These are phyloP conservation scores for Pycnonotus jocosus DNA, from an alignment of 2,113 vertebrate genomes.

Conservation along the genomic window DNA sequence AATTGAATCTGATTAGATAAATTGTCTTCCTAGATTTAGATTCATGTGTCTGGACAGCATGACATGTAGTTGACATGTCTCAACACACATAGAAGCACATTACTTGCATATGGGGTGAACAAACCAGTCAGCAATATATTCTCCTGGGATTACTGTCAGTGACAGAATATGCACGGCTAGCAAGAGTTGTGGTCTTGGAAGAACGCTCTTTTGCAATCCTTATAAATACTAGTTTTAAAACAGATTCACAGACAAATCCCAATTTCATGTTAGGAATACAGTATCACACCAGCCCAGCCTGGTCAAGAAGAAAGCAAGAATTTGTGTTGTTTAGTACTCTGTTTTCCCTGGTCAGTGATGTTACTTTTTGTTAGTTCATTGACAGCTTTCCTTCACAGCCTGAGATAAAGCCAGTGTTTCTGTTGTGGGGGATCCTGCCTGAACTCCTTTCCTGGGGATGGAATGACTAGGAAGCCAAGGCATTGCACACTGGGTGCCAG, in stretches of 20 bases:
- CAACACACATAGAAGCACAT: not conserved
- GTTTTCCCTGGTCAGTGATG: not conserved
- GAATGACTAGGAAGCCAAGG: not conserved
- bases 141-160: not conserved
- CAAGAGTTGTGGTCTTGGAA: not conserved
- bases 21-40: not conserved
- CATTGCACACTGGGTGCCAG: too few species aligned
- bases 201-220: not conserved
- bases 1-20: not conserved
- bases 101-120: fast-evolving
- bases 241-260: not conserved
- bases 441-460: not conserved
- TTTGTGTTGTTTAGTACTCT: not conserved
- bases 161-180: not conserved
- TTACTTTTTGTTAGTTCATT: not conserved
- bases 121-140: not conserved
- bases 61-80: not conserved
- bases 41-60: not conserved
- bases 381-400: not conserved
- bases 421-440: not conserved
- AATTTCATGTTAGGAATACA: not conserved
- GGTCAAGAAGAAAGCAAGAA: not conserved
- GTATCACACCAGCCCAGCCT: not conserved
- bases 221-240: not conserved
- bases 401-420: not conserved